Percentiles rank a stretch among this genome's conserved stretches.
Conservation (phyloP, 92 coral and sea anemone species). For the Zoanthus sociatus region DNA sequence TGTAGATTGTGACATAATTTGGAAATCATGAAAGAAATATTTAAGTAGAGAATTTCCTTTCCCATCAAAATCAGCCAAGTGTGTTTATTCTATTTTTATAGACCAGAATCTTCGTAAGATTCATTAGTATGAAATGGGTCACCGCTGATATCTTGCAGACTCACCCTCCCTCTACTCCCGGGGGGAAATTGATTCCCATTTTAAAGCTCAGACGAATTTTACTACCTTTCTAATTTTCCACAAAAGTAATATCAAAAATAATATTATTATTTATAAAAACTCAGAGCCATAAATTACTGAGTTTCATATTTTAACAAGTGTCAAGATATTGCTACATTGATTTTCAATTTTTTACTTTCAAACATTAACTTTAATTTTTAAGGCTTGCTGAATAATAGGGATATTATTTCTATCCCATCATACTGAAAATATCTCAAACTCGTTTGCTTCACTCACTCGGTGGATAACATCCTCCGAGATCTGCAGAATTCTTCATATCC, state of each 20-base stretch:
- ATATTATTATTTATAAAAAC: background rate
- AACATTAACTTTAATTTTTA: background rate
- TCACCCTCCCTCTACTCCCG: too few relatives aligned
- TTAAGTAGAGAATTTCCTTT: too few relatives aligned
- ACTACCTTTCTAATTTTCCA: background rate
- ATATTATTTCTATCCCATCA: background rate
- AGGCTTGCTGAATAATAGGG: constrained; percentile 10
- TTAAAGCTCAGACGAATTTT: background rate
- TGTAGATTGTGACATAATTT: too few relatives aligned
- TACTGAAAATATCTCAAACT: constrained; percentile 21
- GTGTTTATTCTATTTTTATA: too few relatives aligned
- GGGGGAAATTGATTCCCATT: background rate
- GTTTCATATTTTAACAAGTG: background rate
- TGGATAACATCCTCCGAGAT: too few relatives aligned
- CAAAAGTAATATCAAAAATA: constrained; percentile 2
- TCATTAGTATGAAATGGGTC: too few relatives aligned
- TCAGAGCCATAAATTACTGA: background rate
- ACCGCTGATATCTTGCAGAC: too few relatives aligned
- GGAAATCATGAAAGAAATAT: too few relatives aligned
- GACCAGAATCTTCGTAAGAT: too few relatives aligned
- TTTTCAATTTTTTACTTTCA: constrained; percentile 4
- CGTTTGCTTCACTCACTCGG: too few relatives aligned
- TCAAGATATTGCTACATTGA: background rate
- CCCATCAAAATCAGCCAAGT: too few relatives aligned
- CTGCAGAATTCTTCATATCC: too few relatives aligned